Conservation (phyloP, 2,888 invertebrate genomes). For the Heliconius sara region DNA sequence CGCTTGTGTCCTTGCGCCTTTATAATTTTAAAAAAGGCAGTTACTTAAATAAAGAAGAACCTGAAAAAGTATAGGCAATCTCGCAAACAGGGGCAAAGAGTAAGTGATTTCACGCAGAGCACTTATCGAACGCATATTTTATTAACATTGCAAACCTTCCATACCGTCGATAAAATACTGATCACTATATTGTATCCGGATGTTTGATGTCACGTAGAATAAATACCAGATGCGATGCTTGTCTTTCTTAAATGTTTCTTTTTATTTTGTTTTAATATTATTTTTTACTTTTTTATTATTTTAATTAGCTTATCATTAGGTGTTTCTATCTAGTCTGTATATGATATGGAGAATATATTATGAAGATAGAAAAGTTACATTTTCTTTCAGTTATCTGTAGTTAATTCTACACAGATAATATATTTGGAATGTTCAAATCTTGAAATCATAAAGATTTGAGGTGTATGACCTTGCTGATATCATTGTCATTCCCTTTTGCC, state of each 20-base stretch:
- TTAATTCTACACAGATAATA: too few species aligned
- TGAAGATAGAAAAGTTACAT: too few species aligned
- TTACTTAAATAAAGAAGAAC: constrained; percentile 26
- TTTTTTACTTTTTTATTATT: too few species aligned
- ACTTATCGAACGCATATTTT: constrained; percentile 43
- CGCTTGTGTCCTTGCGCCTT: too few species aligned
- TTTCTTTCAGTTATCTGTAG: too few species aligned
- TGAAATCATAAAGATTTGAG: too few species aligned
- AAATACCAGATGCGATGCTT: constrained; percentile 39
- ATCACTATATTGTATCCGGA: constrained; percentile 69
- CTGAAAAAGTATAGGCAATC: constrained; percentile 19
- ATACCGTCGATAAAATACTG: constrained; percentile 65
- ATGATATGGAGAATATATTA: too few species aligned
- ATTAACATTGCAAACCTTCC: constrained; percentile 51
- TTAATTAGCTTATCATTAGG: too few species aligned
- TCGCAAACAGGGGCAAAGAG: constrained; percentile 23
- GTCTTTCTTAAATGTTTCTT: constrained; percentile 31
- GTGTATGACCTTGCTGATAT: too few species aligned
- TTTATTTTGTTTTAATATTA: neutral
- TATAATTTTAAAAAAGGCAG: neutral
- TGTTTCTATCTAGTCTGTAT: too few species aligned
- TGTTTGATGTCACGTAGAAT: constrained; percentile 61
- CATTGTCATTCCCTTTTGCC: too few species aligned
- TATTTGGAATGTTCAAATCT: too few species aligned
- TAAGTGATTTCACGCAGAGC: constrained; percentile 30